phyloP scores from a whole-genome alignment of 2,113 vertebrate genomes.

The Isichthys henryi region DNA sequence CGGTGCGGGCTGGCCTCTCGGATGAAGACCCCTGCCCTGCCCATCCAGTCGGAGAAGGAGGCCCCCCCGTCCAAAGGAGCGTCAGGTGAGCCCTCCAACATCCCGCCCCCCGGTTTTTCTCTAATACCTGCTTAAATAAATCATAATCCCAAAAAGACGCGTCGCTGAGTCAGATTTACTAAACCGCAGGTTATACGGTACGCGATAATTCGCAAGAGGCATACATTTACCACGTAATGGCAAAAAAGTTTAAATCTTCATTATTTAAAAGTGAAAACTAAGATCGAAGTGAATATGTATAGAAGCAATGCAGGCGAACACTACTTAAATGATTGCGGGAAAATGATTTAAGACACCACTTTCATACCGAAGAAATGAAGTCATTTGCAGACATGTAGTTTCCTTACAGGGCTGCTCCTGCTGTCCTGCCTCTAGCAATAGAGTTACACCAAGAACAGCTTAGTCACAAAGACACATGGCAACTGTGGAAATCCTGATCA shows the following conservation, averaged over 20 bases:
- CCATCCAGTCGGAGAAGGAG: slow-evolving; percentile 76
- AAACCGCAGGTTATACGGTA: background rate
- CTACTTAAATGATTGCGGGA: background rate
- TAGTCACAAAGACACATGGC: slow-evolving; percentile 49
- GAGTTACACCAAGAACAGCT: slow-evolving; percentile 35
- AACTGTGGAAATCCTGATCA: slow-evolving; percentile 49
- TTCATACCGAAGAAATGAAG: slow-evolving; percentile 15
- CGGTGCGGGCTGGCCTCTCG: slow-evolving; percentile 41
- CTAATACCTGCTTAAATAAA: background rate
- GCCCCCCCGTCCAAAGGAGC: slow-evolving; percentile 67
- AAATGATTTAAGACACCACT: slow-evolving; percentile 5
- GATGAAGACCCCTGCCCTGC: slow-evolving; percentile 65
- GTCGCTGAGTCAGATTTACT: background rate
- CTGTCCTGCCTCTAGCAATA: background rate
- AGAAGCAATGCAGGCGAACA: too few relatives aligned
- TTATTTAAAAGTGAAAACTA: background rate
- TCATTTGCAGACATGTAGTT: slow-evolving; percentile 14
- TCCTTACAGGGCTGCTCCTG: background rate
- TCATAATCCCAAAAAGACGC: background rate
- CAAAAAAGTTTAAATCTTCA: background rate
- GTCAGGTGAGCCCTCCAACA: slow-evolving; percentile 59
- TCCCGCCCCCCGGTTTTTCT: background rate
- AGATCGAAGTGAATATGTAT: background rate
- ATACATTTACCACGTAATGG: background rate
- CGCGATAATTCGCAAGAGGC: background rate